These are phyloP conservation scores for Drosophila longiperda DNA, from an alignment of 2,888 invertebrate genomes.

Conservation along the genomic window DNA sequence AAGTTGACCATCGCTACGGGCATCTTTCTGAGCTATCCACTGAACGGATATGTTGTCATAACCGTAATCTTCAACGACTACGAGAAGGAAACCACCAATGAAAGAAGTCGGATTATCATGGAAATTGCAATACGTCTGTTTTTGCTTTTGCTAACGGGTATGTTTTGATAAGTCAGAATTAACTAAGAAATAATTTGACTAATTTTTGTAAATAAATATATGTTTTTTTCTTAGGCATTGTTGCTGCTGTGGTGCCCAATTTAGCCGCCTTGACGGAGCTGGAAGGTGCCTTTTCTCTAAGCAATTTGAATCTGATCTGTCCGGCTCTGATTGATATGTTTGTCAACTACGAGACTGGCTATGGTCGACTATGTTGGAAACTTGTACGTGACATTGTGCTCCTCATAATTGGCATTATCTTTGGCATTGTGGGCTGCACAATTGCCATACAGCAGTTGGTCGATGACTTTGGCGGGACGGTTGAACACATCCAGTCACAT, in stretches of 20 bases:
- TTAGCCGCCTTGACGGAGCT: slow-evolving; percentile 62
- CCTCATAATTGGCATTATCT: slow-evolving; percentile 54
- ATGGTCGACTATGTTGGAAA: slow-evolving; percentile 59
- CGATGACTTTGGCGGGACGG: slow-evolving; percentile 50
- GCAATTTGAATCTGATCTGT: slow-evolving; percentile 61
- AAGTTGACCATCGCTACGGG: slow-evolving; percentile 92
- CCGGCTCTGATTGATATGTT: slow-evolving; percentile 66
- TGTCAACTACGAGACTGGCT: slow-evolving; percentile 53
- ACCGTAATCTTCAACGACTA: slow-evolving; percentile 91
- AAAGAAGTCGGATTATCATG: not conserved
- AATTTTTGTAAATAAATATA: not conserved
- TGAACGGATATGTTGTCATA: slow-evolving; percentile 98
- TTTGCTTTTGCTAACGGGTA: slow-evolving; percentile 56
- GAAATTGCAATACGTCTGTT: slow-evolving; percentile 48
- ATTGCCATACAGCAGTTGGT: slow-evolving; percentile 55
- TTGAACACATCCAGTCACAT: slow-evolving; percentile 12
- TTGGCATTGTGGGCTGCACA: slow-evolving; percentile 60
- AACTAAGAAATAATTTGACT: not conserved
- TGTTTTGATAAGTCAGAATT: not conserved
- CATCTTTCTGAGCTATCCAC: slow-evolving; percentile 95
- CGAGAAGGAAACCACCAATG: fast-evolving
- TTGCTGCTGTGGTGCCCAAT: slow-evolving; percentile 62
- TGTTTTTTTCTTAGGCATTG: slow-evolving; percentile 36
- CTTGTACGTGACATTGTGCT: slow-evolving; percentile 56
- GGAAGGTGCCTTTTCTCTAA: slow-evolving; percentile 65